These are phyloP conservation scores for Lithophane leautieri DNA, from an alignment of 2,888 invertebrate species.

Conservation along the genomic window DNA sequence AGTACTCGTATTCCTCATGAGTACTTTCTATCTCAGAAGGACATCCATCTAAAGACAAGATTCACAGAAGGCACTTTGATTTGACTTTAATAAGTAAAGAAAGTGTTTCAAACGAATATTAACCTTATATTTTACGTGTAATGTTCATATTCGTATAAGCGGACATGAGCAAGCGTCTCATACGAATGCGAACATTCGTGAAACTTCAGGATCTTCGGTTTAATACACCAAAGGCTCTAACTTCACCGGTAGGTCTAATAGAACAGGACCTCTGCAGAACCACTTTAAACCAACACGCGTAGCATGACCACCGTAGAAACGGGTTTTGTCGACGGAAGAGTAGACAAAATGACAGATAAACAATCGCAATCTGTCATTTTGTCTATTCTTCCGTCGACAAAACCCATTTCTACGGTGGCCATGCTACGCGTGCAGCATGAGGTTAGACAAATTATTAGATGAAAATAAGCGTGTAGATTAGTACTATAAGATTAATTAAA, in stretches of 20 bases:
- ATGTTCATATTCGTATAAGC: background rate
- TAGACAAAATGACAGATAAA: too few species aligned
- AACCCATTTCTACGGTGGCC: too few species aligned
- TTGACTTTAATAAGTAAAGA: too few species aligned
- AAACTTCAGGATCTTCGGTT: background rate
- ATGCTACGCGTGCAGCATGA: too few species aligned
- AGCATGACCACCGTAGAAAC: too few species aligned
- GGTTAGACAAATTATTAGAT: constrained; percentile 13
- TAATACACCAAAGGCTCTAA: background rate
- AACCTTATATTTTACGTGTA: background rate
- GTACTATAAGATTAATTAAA: constrained; percentile 26
- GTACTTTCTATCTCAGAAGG: background rate
- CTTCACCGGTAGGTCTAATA: background rate
- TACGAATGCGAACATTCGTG: background rate
- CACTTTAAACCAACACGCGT: too few species aligned
- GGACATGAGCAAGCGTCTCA: background rate
- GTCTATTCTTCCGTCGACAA: too few species aligned
- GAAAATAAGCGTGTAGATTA: constrained; percentile 25
- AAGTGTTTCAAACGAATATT: background rate
- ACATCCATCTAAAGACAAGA: background rate
- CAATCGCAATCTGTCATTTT: too few species aligned
- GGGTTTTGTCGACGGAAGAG: too few species aligned
- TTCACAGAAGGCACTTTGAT: background rate
- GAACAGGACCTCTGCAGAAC: too few species aligned
- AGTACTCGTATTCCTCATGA: background rate